Base-by-base conservation (phyloP, 2,888 invertebrate genomes). In the Temnothorax rugatulus region DNA sequence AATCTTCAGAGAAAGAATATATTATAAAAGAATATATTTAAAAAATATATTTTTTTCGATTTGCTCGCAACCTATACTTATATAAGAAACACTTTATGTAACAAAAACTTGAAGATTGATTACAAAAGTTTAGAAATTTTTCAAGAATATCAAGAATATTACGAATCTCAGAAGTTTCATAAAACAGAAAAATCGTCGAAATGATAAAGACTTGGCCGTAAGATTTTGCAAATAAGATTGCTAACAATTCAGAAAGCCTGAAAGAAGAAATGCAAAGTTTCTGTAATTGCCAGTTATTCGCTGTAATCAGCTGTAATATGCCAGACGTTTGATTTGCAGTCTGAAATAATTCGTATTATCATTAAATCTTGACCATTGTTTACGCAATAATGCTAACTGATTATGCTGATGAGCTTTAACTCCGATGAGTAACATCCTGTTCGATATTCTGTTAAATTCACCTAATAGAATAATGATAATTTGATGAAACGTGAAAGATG, bases 331-430 rank as follows among this genome's bases (percentile, higher is more conserved):
- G 0, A 41, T 41, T 41, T 41, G 13, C 11, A 63, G 11, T 64
- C 13, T 64, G 13, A 64, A 41, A 64, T 41, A 64, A 21, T 15
- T 64, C 41, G 2, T 64, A 64, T 41, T 41, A 64, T 25, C 44
- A 15, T 66, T 41, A 66, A 66, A 66, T n/a, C 63, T n/a, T 44
- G 2, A 66, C 4, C 11, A 44, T 25, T 44, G 25, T 66, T 66
- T 66, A 44, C 4, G 21, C 8, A 44, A 44, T 44, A 66, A 25
- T 25, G 21, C 44, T 25, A 66, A 66, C 2, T 66, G 25, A 66
- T 66, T 66, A 66, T 44, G 66, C 44, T 66, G 15, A 66, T 66
- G 15, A 66, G 44, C 15, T 44, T 66, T 25, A 44, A 44, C 44
- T 25, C 66, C 15, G 9, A 8, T 44, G 44, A 66, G 25, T 66